Conservation (phyloP, 2,113 vertebrate genomes). For the Atrichornis clamosus region DNA sequence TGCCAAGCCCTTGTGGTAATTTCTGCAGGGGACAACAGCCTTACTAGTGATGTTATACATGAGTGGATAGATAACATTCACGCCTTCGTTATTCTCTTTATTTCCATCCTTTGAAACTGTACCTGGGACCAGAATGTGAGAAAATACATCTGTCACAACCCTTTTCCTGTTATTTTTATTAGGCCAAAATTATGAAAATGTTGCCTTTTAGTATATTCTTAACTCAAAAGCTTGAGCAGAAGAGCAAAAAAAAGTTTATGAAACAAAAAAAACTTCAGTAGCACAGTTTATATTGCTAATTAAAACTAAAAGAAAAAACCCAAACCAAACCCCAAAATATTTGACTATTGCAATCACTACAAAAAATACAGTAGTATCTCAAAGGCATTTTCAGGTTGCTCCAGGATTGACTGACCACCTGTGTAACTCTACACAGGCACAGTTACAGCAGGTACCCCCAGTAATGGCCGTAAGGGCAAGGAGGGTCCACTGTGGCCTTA, state of each 20-base stretch:
- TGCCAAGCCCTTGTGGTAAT: neutral
- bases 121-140: neutral
- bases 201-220: neutral
- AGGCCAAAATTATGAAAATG: neutral
- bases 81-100: neutral
- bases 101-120: neutral
- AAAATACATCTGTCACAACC: neutral
- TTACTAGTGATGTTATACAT: neutral
- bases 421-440: neutral
- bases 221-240: neutral
- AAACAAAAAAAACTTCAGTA: neutral
- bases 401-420: neutral
- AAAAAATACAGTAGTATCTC: neutral
- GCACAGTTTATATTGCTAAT: neutral
- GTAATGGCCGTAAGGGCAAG: accelerated
- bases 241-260: neutral
- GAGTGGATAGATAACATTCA: neutral
- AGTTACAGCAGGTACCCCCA: accelerated
- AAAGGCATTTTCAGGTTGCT: neutral
- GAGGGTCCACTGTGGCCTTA: neutral
- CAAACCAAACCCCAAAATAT: neutral
- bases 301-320: neutral
- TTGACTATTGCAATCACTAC: neutral
- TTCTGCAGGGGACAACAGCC: neutral
- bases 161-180: neutral